phyloP scores from a whole-genome alignment of 2,113 vertebrate species.

The Lutjanus erythropterus region DNA sequence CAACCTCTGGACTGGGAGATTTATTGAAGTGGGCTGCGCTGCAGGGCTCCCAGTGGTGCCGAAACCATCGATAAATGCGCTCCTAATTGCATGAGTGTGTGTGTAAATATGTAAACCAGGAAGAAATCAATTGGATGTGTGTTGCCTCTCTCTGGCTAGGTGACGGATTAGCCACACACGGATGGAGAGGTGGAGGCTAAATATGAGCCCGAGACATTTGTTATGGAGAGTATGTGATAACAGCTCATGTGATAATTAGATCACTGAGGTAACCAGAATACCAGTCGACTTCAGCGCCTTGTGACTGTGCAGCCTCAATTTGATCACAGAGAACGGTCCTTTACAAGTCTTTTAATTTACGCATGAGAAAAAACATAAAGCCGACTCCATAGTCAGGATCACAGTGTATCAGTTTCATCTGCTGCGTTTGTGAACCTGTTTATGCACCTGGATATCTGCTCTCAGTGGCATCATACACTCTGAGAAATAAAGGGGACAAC shows the following conservation, averaged over 20 bases:
- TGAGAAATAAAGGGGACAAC: too few relatives aligned
- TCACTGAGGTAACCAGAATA: constrained; percentile 70
- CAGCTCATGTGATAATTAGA: constrained; percentile 69
- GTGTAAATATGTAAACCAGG: constrained; percentile 80
- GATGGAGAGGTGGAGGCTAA: constrained; percentile 45
- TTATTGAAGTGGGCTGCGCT: constrained; percentile 68
- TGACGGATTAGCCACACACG: constrained; percentile 74
- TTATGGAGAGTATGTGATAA: constrained; percentile 62
- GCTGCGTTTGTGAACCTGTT: constrained; percentile 35
- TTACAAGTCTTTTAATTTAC: constrained; percentile 65
- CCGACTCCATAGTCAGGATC: constrained; percentile 27
- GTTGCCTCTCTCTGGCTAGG: constrained; percentile 61
- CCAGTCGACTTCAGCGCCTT: constrained; percentile 30
- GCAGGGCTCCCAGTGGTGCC: constrained; percentile 59
- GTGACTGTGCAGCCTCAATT: constrained; percentile 48
- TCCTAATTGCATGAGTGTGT: constrained; percentile 73
- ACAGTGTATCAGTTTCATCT: constrained; percentile 36
- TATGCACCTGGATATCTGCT: constrained; percentile 40
- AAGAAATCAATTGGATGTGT: constrained; percentile 74
- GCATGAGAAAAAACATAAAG: background rate
- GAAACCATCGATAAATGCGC: constrained; percentile 72
- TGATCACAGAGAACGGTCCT: constrained; percentile 45
- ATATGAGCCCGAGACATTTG: constrained; percentile 60
- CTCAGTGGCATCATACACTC: constrained; percentile 17
- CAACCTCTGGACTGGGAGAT: constrained; percentile 57